These are phyloP conservation scores for Apis florea DNA, from an alignment of 1,140 invertebrate species.

Conservation along the genomic window DNA sequence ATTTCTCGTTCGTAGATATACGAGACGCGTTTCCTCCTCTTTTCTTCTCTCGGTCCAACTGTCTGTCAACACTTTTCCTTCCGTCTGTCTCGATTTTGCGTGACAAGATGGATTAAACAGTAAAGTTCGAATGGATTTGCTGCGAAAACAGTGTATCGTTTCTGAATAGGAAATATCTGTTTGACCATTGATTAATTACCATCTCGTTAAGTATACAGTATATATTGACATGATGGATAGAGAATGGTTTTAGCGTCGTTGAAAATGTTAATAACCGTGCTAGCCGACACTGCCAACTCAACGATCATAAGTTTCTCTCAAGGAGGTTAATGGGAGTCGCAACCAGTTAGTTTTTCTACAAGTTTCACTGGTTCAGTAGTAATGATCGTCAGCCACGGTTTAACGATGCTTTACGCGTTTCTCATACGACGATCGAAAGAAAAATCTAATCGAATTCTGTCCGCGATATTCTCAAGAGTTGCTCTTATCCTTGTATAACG, in stretches of 20 bases:
- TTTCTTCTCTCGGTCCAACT: background rate
- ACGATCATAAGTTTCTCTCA: constrained; percentile 52
- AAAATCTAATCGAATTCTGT: background rate
- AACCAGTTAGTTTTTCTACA: constrained; percentile 52
- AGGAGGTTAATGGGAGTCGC: constrained; percentile 58
- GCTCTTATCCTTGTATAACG: background rate
- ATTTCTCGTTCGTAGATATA: constrained; percentile 61
- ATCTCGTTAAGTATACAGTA: constrained; percentile 1
- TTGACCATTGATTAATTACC: constrained; percentile 7
- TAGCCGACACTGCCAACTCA: background rate
- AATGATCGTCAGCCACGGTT: background rate
- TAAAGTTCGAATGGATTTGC: background rate
- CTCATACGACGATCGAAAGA: background rate
- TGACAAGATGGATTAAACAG: constrained; percentile 5
- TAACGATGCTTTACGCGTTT: background rate
- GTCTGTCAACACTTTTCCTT: background rate
- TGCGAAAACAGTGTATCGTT: background rate
- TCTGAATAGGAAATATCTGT: background rate
- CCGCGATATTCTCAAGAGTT: background rate
- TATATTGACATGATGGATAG: background rate
- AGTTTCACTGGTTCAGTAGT: constrained; percentile 38
- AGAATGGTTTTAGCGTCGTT: background rate
- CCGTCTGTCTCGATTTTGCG: background rate
- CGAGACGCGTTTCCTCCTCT: constrained; percentile 11
- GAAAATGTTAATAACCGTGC: constrained; percentile 53